These are phyloP conservation scores for Lasius fuliginosus DNA, from an alignment of 2,888 invertebrate species.

Conservation along the genomic window DNA sequence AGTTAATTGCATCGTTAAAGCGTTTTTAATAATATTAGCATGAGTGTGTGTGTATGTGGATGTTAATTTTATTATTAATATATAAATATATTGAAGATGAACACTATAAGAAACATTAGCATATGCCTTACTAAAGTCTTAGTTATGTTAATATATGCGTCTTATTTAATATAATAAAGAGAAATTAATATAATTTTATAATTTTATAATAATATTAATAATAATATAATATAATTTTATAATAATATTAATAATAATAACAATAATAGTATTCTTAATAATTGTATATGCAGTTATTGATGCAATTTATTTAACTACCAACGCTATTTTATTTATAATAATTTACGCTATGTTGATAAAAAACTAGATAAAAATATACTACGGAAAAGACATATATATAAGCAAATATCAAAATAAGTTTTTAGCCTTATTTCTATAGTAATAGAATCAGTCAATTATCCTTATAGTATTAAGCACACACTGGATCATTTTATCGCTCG, in stretches of 20 bases:
- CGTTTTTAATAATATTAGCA: background rate
- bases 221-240: too few relatives aligned
- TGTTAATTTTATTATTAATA: slow-evolving; percentile 4
- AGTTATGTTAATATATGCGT: background rate
- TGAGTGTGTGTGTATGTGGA: background rate
- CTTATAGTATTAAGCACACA: background rate
- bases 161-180: background rate
- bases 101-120: background rate
- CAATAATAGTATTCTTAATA: background rate
- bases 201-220: background rate
- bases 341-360: background rate
- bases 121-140: background rate
- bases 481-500: background rate
- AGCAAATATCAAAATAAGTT: background rate
- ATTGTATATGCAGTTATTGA: background rate
- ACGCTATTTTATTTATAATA: background rate
- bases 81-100: background rate
- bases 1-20: background rate
- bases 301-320: background rate
- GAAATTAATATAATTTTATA: background rate
- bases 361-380: background rate
- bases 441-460: background rate
- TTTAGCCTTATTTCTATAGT: background rate
- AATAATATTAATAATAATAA: background rate
- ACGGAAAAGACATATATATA: background rate